Evolutionary conservation across 2,113 vertebrate species (phyloP).

Genomic region (Hippocampus guttulatus): DNA sequence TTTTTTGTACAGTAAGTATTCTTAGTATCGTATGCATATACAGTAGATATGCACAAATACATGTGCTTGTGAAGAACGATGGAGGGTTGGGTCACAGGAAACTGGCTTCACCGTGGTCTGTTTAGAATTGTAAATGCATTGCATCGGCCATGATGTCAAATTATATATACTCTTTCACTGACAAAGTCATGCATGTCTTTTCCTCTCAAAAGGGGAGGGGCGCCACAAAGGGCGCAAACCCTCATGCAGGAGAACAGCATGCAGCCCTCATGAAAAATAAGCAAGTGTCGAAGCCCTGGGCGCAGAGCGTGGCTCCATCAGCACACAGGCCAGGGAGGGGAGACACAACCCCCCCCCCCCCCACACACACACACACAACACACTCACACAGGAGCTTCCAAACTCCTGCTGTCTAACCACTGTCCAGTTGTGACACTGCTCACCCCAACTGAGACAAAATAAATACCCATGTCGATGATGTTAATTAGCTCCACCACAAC

Average conservation of each 20-base stretch:
- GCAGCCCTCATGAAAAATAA: conserved; percentile 71
- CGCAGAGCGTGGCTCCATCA: conserved; percentile 63
- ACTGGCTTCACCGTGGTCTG: conserved; percentile 59
- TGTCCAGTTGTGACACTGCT: conserved; percentile 54
- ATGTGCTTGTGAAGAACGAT: conserved; percentile 45
- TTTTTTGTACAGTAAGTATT: background rate
- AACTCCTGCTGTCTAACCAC: conserved; percentile 58
- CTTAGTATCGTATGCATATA: conserved; percentile 45
- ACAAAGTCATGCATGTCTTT: conserved; percentile 76
- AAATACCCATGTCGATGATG: conserved; percentile 50
- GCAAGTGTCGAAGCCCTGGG: conserved; percentile 67
- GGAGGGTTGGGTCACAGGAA: conserved; percentile 38
- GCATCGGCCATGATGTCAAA: conserved; percentile 72
- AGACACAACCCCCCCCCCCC: conserved; percentile 48
- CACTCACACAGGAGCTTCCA: conserved; percentile 44
- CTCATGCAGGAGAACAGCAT: conserved; percentile 60
- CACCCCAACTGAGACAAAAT: conserved; percentile 57
- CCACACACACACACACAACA: conserved; percentile 26
- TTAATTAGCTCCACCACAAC: conserved; percentile 61
- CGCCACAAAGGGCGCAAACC: conserved; percentile 71
- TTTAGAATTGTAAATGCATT: conserved; percentile 77
- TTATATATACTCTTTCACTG: conserved; percentile 78
- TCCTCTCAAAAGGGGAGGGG: conserved; percentile 53
- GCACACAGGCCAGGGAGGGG: conserved; percentile 50
- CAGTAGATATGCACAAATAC: conserved; percentile 58